Base-by-base conservation (phyloP, 1,140 invertebrate species). In the Temnothorax curvispinosus region DNA sequence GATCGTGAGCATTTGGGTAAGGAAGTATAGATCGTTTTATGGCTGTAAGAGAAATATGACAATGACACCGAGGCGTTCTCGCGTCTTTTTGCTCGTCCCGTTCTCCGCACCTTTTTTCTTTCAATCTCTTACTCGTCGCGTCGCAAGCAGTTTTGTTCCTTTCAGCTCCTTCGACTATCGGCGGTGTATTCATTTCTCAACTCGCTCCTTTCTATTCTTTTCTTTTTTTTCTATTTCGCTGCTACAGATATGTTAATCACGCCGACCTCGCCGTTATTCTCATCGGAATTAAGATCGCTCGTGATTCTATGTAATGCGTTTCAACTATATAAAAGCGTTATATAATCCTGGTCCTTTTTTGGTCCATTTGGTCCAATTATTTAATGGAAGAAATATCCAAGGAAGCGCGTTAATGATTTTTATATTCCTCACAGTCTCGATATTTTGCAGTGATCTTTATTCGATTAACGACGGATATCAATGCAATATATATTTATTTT, bases 211-310 rank as follows among this genome's bases (percentile, higher is more conserved):
- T 58, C 38, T 50, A 13, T 44, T 82, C 52, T 72, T 75, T 38
- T 15, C 11, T 15, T 47, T 41, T 41, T 60, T 54, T 54, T 71
- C 9, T 41, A 58, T 81, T 67, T 72, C 38, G 78, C 38, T 35
- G 52, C 80, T 62, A 72, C 27, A 84, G 80, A 84, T 84, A 84
- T 84, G 80, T 84, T 84, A 84, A 84, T 84, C 41, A 84, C 54
- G 32, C 32, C 69, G 54, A 84, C 27, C 11, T 47, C 18, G 41
- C 8, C 67, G 11, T 82, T 84, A 75, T 84, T 82, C 80, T 84
- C 54, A n/a, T 41, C 41, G n/a, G 56, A 60, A 74, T 74, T 58
- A 84, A 84, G 27, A 74, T 47, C 54, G 41, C 27, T 60, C 18
- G n/a, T 62, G 54, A 60, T 62, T 84, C 54, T 74, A 60, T 58